Base-by-base conservation (phyloP, 1,140 invertebrate genomes). In the Trichonephila inaurata region DNA sequence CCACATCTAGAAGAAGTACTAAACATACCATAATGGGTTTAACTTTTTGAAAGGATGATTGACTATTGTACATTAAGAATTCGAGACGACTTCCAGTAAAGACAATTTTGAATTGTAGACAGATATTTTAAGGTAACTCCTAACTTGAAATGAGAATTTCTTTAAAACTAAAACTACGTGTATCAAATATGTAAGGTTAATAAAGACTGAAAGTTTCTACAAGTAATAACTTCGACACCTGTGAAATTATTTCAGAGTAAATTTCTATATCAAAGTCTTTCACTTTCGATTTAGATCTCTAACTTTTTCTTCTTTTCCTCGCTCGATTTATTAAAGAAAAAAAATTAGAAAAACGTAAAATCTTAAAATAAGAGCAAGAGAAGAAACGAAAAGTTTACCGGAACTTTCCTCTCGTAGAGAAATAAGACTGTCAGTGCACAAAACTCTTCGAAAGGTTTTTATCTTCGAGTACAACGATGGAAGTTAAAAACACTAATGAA, bases 361-460 rank as follows among this genome's bases (percentile, higher is more conserved):
- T 40, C 3, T 0, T 3, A 7, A 77, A 40, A 77, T 40, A 77
- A 28, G 28, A 33, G 0, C 6, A 0, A 18, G 7, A 18, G 5
- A 40, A 77, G 72, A 40, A 77, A 33, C 28, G 33, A 77, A 40
- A 18, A 2, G 16, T 77, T 40, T 12, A 4, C 33, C 4, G 10
- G 28, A 77, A 77, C 28, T 40, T 18, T 33, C 33, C 33, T 19
- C 28, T 77, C 14, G 24, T 2, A 0, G 8, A 77, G 72, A 77
- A 40, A 40, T 77, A 24, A 33, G 14, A 40, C 72, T 77, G 33
- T 19, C 72, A 40, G 40, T 33, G 72, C 72, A 77, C 72, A 77
- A 77, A 77, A 28, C 72, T 6, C 33, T 77, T 77, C 40, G 72
- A 77, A 33, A 40, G 72, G 72, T 77, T 77, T 77, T 40, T 77